phyloP scores from a whole-genome alignment of 2,113 vertebrate species.

The Collichthys lucidus region DNA sequence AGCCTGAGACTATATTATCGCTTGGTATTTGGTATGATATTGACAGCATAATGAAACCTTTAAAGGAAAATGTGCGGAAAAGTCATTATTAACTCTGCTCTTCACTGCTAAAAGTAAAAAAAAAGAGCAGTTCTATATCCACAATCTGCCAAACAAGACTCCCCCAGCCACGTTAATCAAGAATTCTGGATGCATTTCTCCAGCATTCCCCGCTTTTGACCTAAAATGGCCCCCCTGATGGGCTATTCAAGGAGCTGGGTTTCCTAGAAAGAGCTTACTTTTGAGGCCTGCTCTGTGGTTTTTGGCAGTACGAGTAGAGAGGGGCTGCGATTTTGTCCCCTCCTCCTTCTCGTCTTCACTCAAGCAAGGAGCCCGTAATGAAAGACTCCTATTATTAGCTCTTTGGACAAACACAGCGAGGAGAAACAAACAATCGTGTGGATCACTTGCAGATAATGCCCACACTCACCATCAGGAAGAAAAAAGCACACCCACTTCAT shows the following conservation, averaged over 20 bases:
- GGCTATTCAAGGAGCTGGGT: constrained; percentile 59
- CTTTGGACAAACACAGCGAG: constrained; percentile 39
- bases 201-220: constrained; percentile 46
- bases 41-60: not conserved
- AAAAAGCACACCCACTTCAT: not conserved
- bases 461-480: not conserved
- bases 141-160: not conserved
- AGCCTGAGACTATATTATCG: not conserved
- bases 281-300: constrained; percentile 46
- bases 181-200: constrained; percentile 32
- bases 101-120: not conserved
- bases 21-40: not conserved
- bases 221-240: constrained; percentile 47
- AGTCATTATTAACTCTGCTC: not conserved
- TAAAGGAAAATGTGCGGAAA: not conserved
- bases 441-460: not conserved
- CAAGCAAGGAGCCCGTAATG: constrained; percentile 42
- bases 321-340: constrained; percentile 18
- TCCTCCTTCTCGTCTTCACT: constrained; percentile 35
- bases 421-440: constrained; percentile 33
- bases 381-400: constrained; percentile 72
- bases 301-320: constrained; percentile 62
- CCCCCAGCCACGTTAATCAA: constrained; percentile 6
- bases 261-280: constrained; percentile 79
- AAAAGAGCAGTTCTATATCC: not conserved